Percentiles rank a stretch among this genome's conserved stretches.
Conservation (phyloP, 2,888 invertebrate species). For the Mesorhabditis spiculigera region DNA sequence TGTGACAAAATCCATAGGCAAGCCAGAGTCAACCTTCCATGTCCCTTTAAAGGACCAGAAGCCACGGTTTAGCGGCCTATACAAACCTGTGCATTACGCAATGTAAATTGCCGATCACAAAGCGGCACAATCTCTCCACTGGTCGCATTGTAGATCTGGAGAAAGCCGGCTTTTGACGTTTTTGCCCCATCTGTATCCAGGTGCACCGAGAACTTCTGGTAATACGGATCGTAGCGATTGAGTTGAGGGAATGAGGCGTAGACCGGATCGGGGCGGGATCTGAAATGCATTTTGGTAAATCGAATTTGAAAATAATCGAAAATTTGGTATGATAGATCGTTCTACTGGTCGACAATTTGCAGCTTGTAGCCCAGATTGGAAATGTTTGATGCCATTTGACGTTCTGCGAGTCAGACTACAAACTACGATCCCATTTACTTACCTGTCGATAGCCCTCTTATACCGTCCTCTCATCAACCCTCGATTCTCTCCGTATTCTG, state of each 20-base stretch:
- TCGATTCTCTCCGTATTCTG: conserved; percentile 43
- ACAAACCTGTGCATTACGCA: conserved; percentile 74
- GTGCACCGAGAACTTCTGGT: conserved; percentile 46
- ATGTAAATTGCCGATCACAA: conserved; percentile 90
- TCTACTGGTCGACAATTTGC: too few relatives aligned
- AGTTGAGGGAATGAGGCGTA: conserved; percentile 53
- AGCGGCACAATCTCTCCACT: conserved; percentile 93
- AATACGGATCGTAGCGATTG: conserved; percentile 53
- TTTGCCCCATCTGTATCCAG: conserved; percentile 37
- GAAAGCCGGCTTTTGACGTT: conserved; percentile 42
- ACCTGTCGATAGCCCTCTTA: conserved; percentile 17
- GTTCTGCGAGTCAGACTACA: conserved; percentile 9
- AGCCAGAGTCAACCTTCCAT: too few relatives aligned
- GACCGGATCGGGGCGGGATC: conserved; percentile 39
- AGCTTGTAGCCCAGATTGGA: neutral
- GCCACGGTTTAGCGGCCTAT: too few relatives aligned
- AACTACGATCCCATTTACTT: neutral
- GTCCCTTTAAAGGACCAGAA: too few relatives aligned
- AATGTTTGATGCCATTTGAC: conserved; percentile 9
- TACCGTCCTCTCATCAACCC: conserved; percentile 42
- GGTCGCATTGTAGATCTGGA: conserved; percentile 81
- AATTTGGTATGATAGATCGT: too few relatives aligned
- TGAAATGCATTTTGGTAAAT: conserved; percentile 8
- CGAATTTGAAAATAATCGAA: neutral
- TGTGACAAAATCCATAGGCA: too few relatives aligned